Base-by-base conservation (phyloP, 1,140 invertebrate species). In the Scaptodrosophila lebanonensis region DNA sequence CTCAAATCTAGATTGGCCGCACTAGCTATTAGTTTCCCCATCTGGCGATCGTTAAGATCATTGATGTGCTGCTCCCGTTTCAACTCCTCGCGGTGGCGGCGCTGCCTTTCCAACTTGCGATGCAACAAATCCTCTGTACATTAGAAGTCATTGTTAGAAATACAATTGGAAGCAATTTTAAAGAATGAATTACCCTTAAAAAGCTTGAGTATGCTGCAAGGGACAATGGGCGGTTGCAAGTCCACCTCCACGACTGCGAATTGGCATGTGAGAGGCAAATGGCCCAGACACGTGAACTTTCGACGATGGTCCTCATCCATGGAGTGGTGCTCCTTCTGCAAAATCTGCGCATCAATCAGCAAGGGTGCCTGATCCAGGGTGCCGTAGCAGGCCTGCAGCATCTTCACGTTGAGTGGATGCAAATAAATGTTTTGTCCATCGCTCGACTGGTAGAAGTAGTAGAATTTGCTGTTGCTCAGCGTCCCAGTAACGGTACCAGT, bases 371-470 rank as follows among this genome's bases (percentile, higher is more conserved):
- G 88, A 53, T 95, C 93, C 36, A 98, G 89, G 35, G 89, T 90
- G 11, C 95, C 95, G 89, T 96, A 98, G 36, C 95, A 92, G 35
- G 92, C 91, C 75, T 95, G 93, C 58, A 99, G 86, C 91, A 98
- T 97, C 42, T 93, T 93, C 1, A 95, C 92, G 88, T 99, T 98
- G 61, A 99, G 86, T 2, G 95, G 92, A 88, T 98, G 95, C 36
- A 99, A 87, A 87, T 96, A 99, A 17, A 98, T 91, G 83, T 97
- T 94, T 86, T 98, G 96, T 0, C 97, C 97, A 88, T 97, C 95
- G 25, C 90, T 89, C 50, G 93, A 94, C 92, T 97, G 95, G 88
- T 96, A 97, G 85, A 96, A 97, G 82, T 95, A 95, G 87, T 93
- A 94, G 67, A 90, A 91, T 87, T 92, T 93, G 25, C 20, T 51